These are phyloP conservation scores for Vollenhovia emeryi DNA, from an alignment of 1,140 invertebrate genomes.

Conservation along the genomic window DNA sequence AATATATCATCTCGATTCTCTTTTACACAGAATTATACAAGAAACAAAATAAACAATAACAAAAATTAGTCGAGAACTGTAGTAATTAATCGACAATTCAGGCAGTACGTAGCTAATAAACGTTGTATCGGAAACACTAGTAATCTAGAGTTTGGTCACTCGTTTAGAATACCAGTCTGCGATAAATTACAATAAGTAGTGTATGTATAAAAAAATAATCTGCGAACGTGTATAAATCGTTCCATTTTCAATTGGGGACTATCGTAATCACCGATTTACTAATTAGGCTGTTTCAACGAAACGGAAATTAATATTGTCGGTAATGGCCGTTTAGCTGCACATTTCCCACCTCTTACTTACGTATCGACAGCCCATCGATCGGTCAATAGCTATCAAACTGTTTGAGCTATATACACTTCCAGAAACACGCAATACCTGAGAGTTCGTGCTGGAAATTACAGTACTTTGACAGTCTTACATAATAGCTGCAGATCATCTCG, in stretches of 20 bases:
- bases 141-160: constrained; percentile 9
- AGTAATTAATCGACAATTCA: constrained; percentile 10
- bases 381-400: constrained; percentile 32
- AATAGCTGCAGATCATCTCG: constrained; percentile 82
- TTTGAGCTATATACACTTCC: constrained; percentile 52
- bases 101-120: constrained; percentile 1
- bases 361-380: constrained; percentile 17
- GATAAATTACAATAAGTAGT: constrained; percentile 16
- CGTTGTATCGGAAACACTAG: background rate
- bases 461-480: constrained; percentile 45
- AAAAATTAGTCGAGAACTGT: background rate
- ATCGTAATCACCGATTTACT: constrained; percentile 17
- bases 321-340: constrained; percentile 46
- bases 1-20: background rate
- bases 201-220: constrained; percentile 44
- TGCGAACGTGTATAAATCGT: background rate
- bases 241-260: background rate
- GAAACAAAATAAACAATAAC: background rate
- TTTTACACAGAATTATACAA: background rate
- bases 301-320: constrained; percentile 45
- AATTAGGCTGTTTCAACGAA: constrained; percentile 43
- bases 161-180: background rate
- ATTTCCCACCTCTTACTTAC: background rate
- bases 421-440: constrained; percentile 59
- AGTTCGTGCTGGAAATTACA: constrained; percentile 58